Evolutionary conservation across 2,113 vertebrate species (phyloP), one percentile per base, ranked within the genome.

Genomic region (Muscicapa adusta): DNA sequence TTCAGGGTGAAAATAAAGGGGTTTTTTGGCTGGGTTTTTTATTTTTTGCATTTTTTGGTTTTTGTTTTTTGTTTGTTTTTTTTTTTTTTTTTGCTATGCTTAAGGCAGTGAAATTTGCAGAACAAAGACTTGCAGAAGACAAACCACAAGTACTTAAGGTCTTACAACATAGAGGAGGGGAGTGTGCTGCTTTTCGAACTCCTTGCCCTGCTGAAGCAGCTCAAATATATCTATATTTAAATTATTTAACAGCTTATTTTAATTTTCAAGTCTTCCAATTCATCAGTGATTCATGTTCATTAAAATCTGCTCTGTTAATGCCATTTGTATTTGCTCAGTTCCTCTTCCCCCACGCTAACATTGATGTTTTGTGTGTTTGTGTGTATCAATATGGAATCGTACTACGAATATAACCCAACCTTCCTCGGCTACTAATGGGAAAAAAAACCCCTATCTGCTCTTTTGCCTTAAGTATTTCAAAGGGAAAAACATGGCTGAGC

Each of bases 401-500:
- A 3, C 81, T 16, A 6, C 0, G 42, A 65, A 56, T 36, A 58
- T 16, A 90, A 85, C 58, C 67, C 81, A 89, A 5, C 94, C 89
- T 85, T 40, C 47, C 72, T 29, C 51, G 3, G 80, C 76, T 26
- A 74, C 83, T 92, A 61, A 33, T n/a, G 91, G 76, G 89, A 65
- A 12, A 58, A 56, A 87, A 36, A 36, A 60, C 8, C 12, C 57
- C 61, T 72, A 4, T 83, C 63, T 54, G 57, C 72, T 92, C 62
- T 77, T 72, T 94, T 63, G 96, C 97, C 96, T 91, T 66, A 58
- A 91, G 89, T 88, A 65, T 57, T 75, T 88, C 88, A 29, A 79
- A 79, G 71, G 72, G 50, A 89, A 93, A 73, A 78, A 89, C 82
- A 53, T 38, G 57, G 88, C 92, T 45, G 65, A 31, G 34, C 19